Conservation (phyloP, 53 echinoderm and acorn worm species). For the Arbacia lixula region DNA sequence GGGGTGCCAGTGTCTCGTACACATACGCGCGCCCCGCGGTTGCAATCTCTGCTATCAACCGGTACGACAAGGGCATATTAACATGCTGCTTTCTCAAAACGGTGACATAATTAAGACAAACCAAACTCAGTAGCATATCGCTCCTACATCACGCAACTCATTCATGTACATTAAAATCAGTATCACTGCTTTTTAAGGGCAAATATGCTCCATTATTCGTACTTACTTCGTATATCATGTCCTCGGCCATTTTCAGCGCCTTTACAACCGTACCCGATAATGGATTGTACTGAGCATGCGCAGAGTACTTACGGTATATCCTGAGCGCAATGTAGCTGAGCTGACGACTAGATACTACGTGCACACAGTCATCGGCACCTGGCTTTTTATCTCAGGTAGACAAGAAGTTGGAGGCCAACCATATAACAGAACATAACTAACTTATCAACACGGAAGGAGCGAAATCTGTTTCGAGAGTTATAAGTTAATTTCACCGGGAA, state of each 20-base stretch:
- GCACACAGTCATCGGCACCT: no score
- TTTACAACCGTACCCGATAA: neutral
- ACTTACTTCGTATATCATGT: constrained; percentile 40
- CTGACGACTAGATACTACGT: no score
- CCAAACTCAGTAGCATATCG: neutral
- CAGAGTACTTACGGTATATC: constrained; percentile 2
- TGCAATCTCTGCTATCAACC: neutral
- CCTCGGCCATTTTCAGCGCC: constrained; percentile 53
- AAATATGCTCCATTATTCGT: neutral
- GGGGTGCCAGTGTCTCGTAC: neutral
- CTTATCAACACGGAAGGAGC: no score
- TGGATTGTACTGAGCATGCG: constrained; percentile 34
- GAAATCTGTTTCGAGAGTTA: no score
- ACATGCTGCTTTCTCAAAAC: constrained; percentile 3
- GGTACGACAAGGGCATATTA: neutral
- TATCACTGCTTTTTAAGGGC: neutral
- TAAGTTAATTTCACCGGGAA: no score
- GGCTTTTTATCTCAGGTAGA: constrained; percentile 23
- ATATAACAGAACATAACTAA: no score
- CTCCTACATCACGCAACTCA: neutral
- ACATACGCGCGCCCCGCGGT: neutral
- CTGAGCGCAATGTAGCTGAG: neutral
- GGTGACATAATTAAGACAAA: neutral
- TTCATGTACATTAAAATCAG: neutral
- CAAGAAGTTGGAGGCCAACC: constrained; percentile 28